These are phyloP conservation scores for Pituophis catenifer DNA, from an alignment of 2,113 vertebrate species.

Conservation along the genomic window DNA sequence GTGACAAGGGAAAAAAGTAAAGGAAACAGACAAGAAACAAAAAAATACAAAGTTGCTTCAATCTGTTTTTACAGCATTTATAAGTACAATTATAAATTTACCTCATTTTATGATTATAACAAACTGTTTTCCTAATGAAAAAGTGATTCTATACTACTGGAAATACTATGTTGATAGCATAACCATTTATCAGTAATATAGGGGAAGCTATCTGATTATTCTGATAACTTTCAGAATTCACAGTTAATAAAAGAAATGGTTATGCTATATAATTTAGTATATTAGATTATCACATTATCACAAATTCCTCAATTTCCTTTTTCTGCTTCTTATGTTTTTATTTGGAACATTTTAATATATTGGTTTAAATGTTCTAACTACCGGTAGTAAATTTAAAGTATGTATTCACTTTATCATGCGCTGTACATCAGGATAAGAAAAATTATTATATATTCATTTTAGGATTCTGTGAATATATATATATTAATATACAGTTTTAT, in stretches of 20 bases:
- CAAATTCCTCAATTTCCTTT: constrained; percentile 37
- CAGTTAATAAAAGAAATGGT: constrained; percentile 38
- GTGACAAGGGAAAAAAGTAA: not conserved
- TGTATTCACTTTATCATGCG: not conserved
- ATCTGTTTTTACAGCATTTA: not conserved
- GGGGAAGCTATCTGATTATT: not conserved
- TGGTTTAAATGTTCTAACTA: constrained; percentile 45
- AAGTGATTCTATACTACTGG: not conserved
- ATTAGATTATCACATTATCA: constrained; percentile 22
- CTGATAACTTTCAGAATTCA: constrained; percentile 33
- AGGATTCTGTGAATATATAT: no score
- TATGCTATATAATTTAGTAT: constrained; percentile 19
- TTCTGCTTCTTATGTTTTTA: constrained; percentile 43
- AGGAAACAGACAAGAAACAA: not conserved
- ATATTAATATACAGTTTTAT: not conserved
- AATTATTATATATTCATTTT: no score
- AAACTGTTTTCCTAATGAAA: not conserved
- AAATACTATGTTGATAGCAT: constrained; percentile 21
- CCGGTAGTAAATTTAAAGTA: constrained; percentile 16
- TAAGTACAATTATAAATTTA: not conserved
- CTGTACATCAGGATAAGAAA: no score
- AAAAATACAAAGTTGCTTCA: not conserved
- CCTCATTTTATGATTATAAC: not conserved
- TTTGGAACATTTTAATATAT: constrained; percentile 31
- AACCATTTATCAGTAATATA: not conserved